A percentile compares a stretch with the other conserved stretches of the same genome.
Evolutionary conservation across 2,113 vertebrate genomes (phyloP).

Genomic region (Maylandia zebra): DNA sequence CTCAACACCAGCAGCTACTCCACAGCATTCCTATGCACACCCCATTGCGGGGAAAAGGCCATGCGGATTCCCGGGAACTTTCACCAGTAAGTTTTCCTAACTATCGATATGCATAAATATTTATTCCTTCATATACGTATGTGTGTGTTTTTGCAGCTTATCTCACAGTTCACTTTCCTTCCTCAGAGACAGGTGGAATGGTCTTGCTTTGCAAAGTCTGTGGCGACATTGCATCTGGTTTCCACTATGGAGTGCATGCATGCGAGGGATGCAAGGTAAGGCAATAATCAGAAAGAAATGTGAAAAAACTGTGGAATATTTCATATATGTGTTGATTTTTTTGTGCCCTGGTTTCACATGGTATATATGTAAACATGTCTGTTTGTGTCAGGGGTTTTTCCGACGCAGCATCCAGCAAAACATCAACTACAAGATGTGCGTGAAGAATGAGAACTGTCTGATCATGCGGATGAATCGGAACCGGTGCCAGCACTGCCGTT

Average conservation of each 20-base stretch:
- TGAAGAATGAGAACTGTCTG: slow-evolving; percentile 77
- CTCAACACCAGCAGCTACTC: slow-evolving; percentile 19
- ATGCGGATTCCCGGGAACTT: slow-evolving; percentile 62
- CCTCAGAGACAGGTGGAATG: slow-evolving; percentile 74
- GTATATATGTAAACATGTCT: not conserved
- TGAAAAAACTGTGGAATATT: not conserved
- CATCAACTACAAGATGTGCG: slow-evolving; percentile 80
- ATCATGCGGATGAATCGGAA: slow-evolving; percentile 81
- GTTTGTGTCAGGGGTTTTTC: slow-evolving; percentile 71
- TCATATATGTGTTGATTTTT: not conserved
- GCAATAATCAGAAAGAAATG: not conserved
- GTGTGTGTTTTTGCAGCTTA: not conserved
- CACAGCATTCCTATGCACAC: slow-evolving; percentile 59
- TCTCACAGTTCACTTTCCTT: not conserved
- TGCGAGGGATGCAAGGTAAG: slow-evolving; percentile 79
- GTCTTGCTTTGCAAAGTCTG: slow-evolving; percentile 80
- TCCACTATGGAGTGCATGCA: slow-evolving; percentile 80
- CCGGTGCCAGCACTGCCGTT: slow-evolving; percentile 79
- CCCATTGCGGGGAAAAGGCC: slow-evolving; percentile 66
- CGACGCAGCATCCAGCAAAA: slow-evolving; percentile 80
- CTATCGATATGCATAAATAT: not conserved
- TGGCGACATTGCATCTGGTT: slow-evolving; percentile 77
- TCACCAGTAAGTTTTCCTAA: slow-evolving; percentile 65
- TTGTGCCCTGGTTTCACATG: not conserved
- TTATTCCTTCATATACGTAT: not conserved